These are phyloP conservation scores for Leptopilina boulardi DNA, from an alignment of 1,140 invertebrate species.

Conservation along the genomic window DNA sequence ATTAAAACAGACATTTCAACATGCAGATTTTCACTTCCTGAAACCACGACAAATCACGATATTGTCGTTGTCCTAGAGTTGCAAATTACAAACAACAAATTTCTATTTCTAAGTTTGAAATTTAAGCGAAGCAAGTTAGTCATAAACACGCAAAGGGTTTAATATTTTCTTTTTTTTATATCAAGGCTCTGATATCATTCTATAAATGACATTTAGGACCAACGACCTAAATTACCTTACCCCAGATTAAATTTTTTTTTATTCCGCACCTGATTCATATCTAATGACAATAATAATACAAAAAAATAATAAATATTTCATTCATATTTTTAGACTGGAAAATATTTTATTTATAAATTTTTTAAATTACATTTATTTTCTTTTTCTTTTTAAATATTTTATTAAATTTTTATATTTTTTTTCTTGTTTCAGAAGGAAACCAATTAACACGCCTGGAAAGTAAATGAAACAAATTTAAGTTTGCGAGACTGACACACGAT, in stretches of 20 bases:
- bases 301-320: no score
- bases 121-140: constrained; percentile 6
- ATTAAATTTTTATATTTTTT: not conserved
- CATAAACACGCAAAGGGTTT: not conserved
- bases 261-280: not conserved
- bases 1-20: not conserved
- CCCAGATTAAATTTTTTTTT: not conserved
- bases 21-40: not conserved
- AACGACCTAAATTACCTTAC: constrained; percentile 10
- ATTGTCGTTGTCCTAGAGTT: not conserved
- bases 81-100: not conserved
- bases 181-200: constrained; percentile 16
- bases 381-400: no score
- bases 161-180: not conserved
- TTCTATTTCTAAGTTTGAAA: not conserved
- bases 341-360: no score
- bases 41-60: constrained; percentile 14
- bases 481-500: not conserved
- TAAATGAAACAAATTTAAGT: constrained; percentile 3
- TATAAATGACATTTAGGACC: not conserved
- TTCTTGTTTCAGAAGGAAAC: not conserved
- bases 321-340: no score
- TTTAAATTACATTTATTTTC: no score
- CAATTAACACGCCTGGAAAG: not conserved
- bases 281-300: no score